phyloP scores from a whole-genome alignment of 2,888 invertebrate species.

The Opisthograptis luteolata region DNA sequence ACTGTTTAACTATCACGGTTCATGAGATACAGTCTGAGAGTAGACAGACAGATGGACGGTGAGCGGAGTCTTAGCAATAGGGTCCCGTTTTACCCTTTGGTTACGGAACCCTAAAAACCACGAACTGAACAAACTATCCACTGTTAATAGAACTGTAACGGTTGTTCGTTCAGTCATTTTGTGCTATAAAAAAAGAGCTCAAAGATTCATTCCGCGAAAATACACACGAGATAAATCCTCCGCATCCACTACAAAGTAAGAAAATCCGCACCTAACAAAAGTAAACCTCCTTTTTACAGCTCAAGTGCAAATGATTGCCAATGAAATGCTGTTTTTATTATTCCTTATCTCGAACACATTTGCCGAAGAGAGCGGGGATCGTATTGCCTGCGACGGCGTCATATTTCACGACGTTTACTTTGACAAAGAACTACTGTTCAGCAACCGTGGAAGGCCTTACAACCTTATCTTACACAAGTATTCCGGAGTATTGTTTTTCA shows the following conservation, averaged over 20 bases:
- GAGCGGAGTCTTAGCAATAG: no score
- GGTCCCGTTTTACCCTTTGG: no score
- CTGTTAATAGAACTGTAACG: not conserved
- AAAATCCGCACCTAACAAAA: conserved; percentile 23
- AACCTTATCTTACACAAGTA: conserved; percentile 68
- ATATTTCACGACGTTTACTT: conserved; percentile 65
- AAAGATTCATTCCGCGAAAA: conserved; percentile 15
- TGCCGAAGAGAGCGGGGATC: conserved; percentile 25
- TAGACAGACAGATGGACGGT: no score
- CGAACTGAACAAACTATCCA: not conserved
- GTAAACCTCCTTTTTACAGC: conserved; percentile 27
- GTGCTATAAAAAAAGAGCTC: conserved; percentile 11
- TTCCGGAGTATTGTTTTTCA: conserved; percentile 67
- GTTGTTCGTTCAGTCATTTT: not conserved
- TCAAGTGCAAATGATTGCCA: conserved; percentile 28
- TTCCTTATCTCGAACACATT: conserved; percentile 28
- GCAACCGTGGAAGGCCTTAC: conserved; percentile 58
- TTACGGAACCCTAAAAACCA: no score
- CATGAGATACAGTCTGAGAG: no score
- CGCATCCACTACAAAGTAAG: conserved; percentile 17
- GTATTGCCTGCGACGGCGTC: conserved; percentile 59
- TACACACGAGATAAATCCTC: conserved; percentile 8
- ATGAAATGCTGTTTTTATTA: conserved; percentile 36
- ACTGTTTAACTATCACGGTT: no score
- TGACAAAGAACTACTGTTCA: conserved; percentile 55